phyloP scores from a whole-genome alignment of 2,113 vertebrate species.

The Melanocharis versteri region DNA sequence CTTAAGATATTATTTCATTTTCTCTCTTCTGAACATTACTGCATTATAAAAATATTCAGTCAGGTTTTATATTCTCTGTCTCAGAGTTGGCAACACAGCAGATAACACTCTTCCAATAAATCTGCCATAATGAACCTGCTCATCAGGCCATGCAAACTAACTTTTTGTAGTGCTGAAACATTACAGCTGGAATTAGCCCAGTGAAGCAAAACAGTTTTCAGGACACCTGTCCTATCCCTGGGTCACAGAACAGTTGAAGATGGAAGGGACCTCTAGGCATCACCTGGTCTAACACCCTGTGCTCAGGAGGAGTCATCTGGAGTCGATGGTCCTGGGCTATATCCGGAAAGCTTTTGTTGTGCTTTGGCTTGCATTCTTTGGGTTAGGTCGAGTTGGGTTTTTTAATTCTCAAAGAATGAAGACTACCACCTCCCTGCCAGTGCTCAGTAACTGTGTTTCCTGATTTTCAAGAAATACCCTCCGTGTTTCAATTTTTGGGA shows the following conservation, averaged over 20 bases:
- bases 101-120: not conserved
- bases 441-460: not conserved
- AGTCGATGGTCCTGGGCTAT: not conserved
- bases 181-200: not conserved
- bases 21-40: not conserved
- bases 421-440: not conserved
- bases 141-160: not conserved
- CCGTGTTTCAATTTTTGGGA: not conserved
- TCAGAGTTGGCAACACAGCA: not conserved
- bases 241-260: not conserved
- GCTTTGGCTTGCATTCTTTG: not conserved
- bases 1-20: not conserved
- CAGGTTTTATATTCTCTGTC: not conserved
- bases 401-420: not conserved
- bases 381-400: too few relatives aligned
- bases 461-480: not conserved
- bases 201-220: not conserved
- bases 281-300: accelerated
- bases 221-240: not conserved
- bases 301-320: not conserved
- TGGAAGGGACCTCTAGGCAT: not conserved
- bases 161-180: not conserved
- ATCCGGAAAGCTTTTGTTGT: not conserved
- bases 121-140: not conserved
- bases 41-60: not conserved